Conservation (phyloP, 2,113 vertebrate species). For the Neolamprologus falcicula region DNA sequence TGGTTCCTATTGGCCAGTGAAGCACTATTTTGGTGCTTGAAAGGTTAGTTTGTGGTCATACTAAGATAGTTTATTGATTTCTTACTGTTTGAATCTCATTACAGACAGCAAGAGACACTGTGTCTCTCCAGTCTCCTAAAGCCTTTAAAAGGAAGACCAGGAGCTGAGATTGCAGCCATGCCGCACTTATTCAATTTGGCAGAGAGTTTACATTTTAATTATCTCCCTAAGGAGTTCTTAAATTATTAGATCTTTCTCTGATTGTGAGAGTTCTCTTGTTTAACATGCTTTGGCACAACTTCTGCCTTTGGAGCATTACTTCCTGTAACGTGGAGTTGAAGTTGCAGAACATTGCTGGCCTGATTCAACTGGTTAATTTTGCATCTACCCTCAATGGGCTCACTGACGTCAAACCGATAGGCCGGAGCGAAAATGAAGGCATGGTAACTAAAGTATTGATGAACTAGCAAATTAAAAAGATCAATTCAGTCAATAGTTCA, state of each 20-base stretch:
- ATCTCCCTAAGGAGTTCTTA: not conserved
- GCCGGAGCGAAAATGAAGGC: not conserved
- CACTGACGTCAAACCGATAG: not conserved
- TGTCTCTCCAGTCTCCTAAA: not conserved
- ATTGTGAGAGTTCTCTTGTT: not conserved
- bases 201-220: not conserved
- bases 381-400: not conserved
- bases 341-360: not conserved
- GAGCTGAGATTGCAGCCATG: not conserved
- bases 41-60: slow-evolving; percentile 26
- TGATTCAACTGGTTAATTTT: not conserved
- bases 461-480: not conserved
- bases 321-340: not conserved
- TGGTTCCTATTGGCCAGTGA: slow-evolving; percentile 1
- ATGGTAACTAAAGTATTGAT: not conserved
- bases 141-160: not conserved
- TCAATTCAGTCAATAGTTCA: not conserved
- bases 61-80: slow-evolving; percentile 49
- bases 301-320: not conserved
- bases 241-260: not conserved
- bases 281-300: not conserved
- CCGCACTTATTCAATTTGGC: not conserved
- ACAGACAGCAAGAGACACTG: not conserved
- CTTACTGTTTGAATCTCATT: slow-evolving; percentile 17
- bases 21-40: slow-evolving; percentile 8